phyloP scores from a whole-genome alignment of 2,888 invertebrate species.

The Chromoteleia sp. region DNA sequence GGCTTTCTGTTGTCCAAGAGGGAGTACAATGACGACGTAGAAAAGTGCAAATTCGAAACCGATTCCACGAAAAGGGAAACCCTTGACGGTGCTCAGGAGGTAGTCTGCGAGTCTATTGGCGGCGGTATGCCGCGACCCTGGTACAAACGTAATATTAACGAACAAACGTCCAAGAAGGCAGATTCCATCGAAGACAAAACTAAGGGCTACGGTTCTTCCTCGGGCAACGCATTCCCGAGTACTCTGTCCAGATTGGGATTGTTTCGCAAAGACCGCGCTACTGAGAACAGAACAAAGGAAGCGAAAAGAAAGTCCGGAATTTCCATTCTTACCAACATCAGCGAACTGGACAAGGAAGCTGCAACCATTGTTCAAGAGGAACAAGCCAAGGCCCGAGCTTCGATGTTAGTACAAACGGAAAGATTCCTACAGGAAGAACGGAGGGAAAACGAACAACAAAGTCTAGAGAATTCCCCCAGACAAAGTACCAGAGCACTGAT shows the following conservation, averaged over 20 bases:
- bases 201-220: conserved; percentile 24
- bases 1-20: conserved; percentile 79
- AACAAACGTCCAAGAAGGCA: conserved; percentile 78
- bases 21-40: conserved; percentile 64
- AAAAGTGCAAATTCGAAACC: conserved; percentile 32
- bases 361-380: conserved; percentile 89
- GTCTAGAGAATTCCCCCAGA: conserved; percentile 77
- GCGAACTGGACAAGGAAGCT: conserved; percentile 92
- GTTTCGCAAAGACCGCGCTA: conserved; percentile 77
- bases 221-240: conserved; percentile 74
- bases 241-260: conserved; percentile 85
- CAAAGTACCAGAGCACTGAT: conserved; percentile 86
- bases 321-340: conserved; percentile 90
- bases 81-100: background rate
- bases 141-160: conserved; percentile 87
- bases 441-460: conserved; percentile 50
- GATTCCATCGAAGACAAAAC: conserved; percentile 48
- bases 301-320: conserved; percentile 87
- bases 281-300: conserved; percentile 80
- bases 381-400: conserved; percentile 81
- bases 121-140: conserved; percentile 86
- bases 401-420: conserved; percentile 75
- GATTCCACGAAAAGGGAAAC: conserved; percentile 10
- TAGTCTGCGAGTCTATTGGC: conserved; percentile 17
- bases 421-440: conserved; percentile 69